Percentiles rank a stretch among this genome's conserved stretches.
phyloP scores from a whole-genome alignment of 2,113 vertebrate genomes.

The Bostrychus sinensis region DNA sequence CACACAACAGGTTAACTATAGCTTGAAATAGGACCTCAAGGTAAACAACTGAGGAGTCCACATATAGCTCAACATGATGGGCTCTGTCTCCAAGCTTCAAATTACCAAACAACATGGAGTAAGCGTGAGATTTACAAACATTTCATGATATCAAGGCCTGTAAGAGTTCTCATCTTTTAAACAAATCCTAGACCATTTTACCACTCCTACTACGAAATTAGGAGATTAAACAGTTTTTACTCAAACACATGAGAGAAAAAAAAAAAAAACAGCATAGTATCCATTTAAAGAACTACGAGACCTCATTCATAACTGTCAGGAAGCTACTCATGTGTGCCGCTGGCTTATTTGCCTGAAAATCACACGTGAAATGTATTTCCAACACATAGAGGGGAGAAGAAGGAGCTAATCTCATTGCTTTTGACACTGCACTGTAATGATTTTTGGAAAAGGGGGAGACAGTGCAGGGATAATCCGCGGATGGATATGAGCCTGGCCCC shows the following conservation, averaged over 20 bases:
- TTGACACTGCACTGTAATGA: conserved; percentile 50
- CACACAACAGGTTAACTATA: no score
- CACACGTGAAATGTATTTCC: conserved; percentile 69
- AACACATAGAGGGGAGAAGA: conserved; percentile 27
- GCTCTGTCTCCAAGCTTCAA: no score
- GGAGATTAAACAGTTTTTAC: background rate
- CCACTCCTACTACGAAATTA: background rate
- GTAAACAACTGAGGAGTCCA: no score
- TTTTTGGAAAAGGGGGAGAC: conserved; percentile 27
- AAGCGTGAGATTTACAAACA: no score
- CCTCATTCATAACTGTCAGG: conserved; percentile 88
- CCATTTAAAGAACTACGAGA: conserved; percentile 65
- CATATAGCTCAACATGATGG: no score
- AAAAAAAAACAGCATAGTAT: background rate
- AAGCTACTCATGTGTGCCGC: conserved; percentile 79
- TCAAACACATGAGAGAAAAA: no score
- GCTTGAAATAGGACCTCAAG: no score
- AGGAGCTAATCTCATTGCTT: conserved; percentile 62
- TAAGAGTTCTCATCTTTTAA: no score
- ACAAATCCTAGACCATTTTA: no score
- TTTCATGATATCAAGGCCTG: no score
- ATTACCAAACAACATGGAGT: no score
- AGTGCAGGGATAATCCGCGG: conserved; percentile 57
- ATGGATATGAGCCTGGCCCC: conserved; percentile 53
- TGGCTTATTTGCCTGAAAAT: conserved; percentile 81